Conservation (phyloP, 2,113 vertebrate genomes). For the Sebastes schlegelii region DNA sequence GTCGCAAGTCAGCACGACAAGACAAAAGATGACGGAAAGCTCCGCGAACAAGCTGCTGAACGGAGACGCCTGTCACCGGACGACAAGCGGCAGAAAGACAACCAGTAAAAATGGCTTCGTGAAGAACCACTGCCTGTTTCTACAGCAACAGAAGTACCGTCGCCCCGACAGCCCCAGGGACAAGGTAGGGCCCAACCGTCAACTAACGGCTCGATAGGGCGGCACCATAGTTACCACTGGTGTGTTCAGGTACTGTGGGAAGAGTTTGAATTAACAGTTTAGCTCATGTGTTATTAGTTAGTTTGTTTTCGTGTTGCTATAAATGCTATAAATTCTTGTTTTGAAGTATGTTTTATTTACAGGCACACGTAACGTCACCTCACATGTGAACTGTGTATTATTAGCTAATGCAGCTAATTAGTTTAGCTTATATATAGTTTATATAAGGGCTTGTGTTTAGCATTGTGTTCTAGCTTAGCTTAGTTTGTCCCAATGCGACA, state of each 20-base stretch:
- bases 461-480: neutral
- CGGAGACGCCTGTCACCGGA: slow-evolving; percentile 75
- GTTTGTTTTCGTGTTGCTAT: neutral
- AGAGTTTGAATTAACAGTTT: neutral
- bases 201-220: neutral
- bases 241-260: neutral
- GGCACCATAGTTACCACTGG: neutral
- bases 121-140: slow-evolving; percentile 79
- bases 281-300: neutral
- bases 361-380: neutral
- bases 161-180: slow-evolving; percentile 70
- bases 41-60: slow-evolving; percentile 78
- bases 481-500: neutral
- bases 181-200: slow-evolving; percentile 80
- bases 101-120: slow-evolving; percentile 80
- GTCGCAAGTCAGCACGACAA: neutral
- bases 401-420: neutral
- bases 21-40: slow-evolving; percentile 80
- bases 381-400: neutral
- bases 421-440: neutral
- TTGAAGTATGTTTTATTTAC: neutral
- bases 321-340: neutral
- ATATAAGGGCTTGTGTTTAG: accelerated
- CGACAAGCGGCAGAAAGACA: slow-evolving; percentile 66
- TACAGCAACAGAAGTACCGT: slow-evolving; percentile 75